Evolutionary conservation across 2,888 invertebrate genomes (phyloP).

Genomic region (Drosophila neutralis): DNA sequence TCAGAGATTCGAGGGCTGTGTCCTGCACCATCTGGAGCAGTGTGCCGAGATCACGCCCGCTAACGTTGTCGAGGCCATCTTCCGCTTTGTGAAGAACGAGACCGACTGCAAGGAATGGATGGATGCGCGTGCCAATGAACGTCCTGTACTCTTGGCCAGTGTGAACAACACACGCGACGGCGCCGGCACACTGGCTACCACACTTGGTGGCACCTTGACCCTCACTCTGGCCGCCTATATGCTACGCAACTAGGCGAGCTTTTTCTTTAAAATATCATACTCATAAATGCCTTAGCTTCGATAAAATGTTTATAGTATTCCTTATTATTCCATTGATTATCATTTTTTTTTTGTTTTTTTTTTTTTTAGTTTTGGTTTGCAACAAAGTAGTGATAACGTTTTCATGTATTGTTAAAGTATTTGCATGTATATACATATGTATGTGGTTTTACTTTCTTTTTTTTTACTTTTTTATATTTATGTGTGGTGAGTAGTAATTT

Average conservation of each 20-base stretch:
- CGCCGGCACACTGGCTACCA: constrained; percentile 33
- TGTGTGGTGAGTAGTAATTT: constrained; percentile 55
- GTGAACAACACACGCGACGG: constrained; percentile 40
- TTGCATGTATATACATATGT: constrained; percentile 15
- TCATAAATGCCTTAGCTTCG: constrained; percentile 24
- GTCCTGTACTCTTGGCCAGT: constrained; percentile 63
- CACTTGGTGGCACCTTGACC: constrained; percentile 46
- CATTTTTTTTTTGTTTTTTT: constrained; percentile 17
- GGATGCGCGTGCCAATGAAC: constrained; percentile 63
- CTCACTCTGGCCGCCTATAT: constrained; percentile 31
- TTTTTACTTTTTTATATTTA: constrained; percentile 7
- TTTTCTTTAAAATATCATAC: constrained; percentile 15
- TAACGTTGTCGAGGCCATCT: constrained; percentile 91
- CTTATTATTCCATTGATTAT: constrained; percentile 15
- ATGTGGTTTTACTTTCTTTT: constrained; percentile 7
- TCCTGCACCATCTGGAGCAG: constrained; percentile 85
- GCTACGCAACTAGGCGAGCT: constrained; percentile 36
- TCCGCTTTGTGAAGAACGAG: constrained; percentile 89
- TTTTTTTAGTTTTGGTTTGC: constrained; percentile 22
- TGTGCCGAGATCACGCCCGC: constrained; percentile 91
- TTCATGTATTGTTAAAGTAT: constrained; percentile 17
- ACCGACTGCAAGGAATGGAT: constrained; percentile 86
- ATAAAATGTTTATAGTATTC: constrained; percentile 40
- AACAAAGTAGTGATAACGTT: constrained; percentile 45
- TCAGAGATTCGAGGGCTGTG: constrained; percentile 81